phyloP scores from a whole-genome alignment of 1,140 invertebrate species.

The Diachasmimorpha longicaudata region DNA sequence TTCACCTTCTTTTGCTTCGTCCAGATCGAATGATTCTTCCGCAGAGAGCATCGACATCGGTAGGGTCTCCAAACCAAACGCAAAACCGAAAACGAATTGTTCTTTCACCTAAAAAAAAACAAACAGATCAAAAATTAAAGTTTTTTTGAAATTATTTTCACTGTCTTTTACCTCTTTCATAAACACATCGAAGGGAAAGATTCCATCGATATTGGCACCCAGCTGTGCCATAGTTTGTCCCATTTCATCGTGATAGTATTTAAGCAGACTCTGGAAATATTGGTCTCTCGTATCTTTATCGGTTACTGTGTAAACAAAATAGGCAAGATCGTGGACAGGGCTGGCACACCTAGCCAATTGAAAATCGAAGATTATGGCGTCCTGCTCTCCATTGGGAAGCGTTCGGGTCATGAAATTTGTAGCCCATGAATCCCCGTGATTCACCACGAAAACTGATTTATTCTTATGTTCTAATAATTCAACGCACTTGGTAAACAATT shows the following conservation, averaged over 20 bases:
- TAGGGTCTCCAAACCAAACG: constrained; percentile 70
- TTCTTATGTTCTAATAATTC: constrained; percentile 37
- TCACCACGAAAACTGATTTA: constrained; percentile 63
- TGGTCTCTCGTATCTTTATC: constrained; percentile 63
- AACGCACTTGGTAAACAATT: constrained; percentile 40
- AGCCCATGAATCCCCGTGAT: constrained; percentile 76
- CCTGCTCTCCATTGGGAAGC: constrained; percentile 45
- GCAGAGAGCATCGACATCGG: constrained; percentile 68
- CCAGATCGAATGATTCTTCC: constrained; percentile 67
- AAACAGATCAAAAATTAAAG: not conserved
- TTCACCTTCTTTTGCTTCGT: constrained; percentile 60
- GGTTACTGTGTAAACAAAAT: constrained; percentile 71
- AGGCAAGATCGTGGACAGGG: constrained; percentile 66
- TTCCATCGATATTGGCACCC: constrained; percentile 65
- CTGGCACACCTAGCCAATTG: constrained; percentile 69
- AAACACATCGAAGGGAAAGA: constrained; percentile 65
- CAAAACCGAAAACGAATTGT: constrained; percentile 67
- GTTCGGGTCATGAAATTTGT: constrained; percentile 73
- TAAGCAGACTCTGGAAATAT: constrained; percentile 66
- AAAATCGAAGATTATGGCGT: constrained; percentile 72
- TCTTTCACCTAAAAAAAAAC: constrained; percentile 61
- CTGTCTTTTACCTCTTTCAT: constrained; percentile 44
- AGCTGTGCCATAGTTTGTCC: constrained; percentile 62
- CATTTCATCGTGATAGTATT: constrained; percentile 66
- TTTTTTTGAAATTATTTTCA: not conserved